Evolutionary conservation across 2,797 vertebrate species (phyloP).

Genomic region (Gallinago stenura): DNA sequence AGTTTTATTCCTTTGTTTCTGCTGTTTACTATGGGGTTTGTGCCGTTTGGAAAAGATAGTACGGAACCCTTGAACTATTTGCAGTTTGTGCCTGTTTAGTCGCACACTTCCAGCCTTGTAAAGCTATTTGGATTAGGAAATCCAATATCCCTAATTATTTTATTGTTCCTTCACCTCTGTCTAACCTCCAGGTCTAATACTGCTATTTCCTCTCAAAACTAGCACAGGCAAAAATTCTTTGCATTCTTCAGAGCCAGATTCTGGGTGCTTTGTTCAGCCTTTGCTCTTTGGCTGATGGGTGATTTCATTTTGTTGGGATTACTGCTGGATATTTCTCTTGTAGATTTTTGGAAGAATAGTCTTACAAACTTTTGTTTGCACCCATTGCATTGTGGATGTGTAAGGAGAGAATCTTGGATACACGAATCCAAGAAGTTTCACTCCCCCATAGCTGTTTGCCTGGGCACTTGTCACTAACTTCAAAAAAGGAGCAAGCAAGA

Average conservation of each 20-base stretch:
- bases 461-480: not conserved
- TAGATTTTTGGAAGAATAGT: not conserved
- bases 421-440: not conserved
- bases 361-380: not conserved
- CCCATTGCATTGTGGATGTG: accelerated
- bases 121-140: not conserved
- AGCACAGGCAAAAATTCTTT: not conserved
- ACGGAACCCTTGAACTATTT: not conserved
- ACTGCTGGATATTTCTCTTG: not conserved
- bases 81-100: not conserved
- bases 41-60: not conserved
- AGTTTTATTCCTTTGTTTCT: not conserved
- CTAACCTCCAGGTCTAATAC: not conserved
- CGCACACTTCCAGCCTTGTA: not conserved
- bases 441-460: not conserved
- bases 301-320: not conserved
- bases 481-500: not conserved
- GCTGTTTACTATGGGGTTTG: not conserved
- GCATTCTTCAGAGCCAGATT: not conserved
- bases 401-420: not conserved
- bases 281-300: not conserved
- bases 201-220: not conserved
- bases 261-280: not conserved
- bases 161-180: not conserved
- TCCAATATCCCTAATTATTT: not conserved